Base-by-base conservation (phyloP, 2,888 invertebrate species). In the Philereme vetulata region DNA sequence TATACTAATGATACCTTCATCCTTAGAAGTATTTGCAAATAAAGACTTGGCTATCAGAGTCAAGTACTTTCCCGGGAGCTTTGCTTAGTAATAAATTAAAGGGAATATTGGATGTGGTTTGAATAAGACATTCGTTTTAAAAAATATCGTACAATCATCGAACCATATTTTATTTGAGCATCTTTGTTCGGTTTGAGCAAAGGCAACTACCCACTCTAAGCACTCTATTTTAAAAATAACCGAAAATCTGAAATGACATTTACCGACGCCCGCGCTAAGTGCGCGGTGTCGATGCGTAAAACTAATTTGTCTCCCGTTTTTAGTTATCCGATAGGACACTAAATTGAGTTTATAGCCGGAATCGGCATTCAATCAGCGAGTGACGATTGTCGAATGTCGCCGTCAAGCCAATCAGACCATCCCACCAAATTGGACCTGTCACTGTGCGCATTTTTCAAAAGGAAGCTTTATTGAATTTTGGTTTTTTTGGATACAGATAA, bases 391-490 rank as follows among this genome's bases (percentile, higher is more conserved):
- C 74, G 72, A 77, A 52, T 64, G 65, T 61, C 77, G 81, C 80
- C 78, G 82, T 81, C 80, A 77, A 85, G 81, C 83, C 85, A 84
- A 87, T 86, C 86, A 86, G 81, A 73, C 44, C 51, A 61, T 86
- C 86, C 84, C 79, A 74, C 36, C 73, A 83, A 86, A 85, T 85
- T 84, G 84, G 78, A 84, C 79, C 78, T 82, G 81, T 81, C 80
- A 81, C 72, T 72, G 68, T 35, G 11, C 42, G 21, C 36, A 32
- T 33, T 32, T 43, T 33, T 40, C 7, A n/a, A 8, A 32, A 36
- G 8, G 7, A 5, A 32, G 38, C 38, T 38, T 8, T 38, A 38
- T 6, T 38, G 5, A 21, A 21, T 21, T 21, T 21, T 21, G 21
- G 38, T 4, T 4, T 38, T 38, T 21, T 6, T 38, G 38, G 36